Evolutionary conservation across 2,113 vertebrate species (phyloP), one percentile per base, ranked within the genome.

Genomic region (Orthonyx spaldingii): DNA sequence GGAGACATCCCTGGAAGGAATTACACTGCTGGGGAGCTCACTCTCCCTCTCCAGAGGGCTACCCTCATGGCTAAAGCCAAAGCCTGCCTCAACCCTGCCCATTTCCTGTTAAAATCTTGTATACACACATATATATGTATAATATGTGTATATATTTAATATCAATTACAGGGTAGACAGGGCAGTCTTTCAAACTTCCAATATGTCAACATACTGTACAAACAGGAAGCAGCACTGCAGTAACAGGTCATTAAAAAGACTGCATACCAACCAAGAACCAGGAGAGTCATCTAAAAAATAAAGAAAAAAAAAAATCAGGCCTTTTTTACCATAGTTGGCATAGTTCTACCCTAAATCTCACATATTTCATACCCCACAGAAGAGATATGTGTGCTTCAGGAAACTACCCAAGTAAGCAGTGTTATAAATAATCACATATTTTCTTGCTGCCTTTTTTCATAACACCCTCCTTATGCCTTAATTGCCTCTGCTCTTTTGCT

Each of bases 241-340:
- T 71, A 93, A 92, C 90, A 94, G 72, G 76, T 89, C 90, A 89
- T 95, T 93, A 90, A 96, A 90, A 95, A 64, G 35, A 19, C 79
- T 90, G 35, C 56, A 92, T 30, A 72, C 60, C 56, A 90, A 88
- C 30, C 27, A 76, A 87, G 47, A 94, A 87, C n/a, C 35, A 75
- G 52, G 52, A 93, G 14, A 95, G 21, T 46, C 18, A 74, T n/a
- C 47, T 74, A 66, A 91, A 88, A 96, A 79, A 26, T 8, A 24
- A 7, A 12, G 3, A 2, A 9, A 39, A 30, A 26, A 37, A 10
- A 12, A n/a, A 8, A 63, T 22, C 15, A 77, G 28, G 10, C 22
- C 22, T 90, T 88, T 91, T 93, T 41, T n/a, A 70, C 42, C 60
- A 47, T 0, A 1, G 64, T 4, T 77, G 52, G 68, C 21, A 37